phyloP scores from a whole-genome alignment of 2,797 vertebrate species.

The Amniataba percoides region DNA sequence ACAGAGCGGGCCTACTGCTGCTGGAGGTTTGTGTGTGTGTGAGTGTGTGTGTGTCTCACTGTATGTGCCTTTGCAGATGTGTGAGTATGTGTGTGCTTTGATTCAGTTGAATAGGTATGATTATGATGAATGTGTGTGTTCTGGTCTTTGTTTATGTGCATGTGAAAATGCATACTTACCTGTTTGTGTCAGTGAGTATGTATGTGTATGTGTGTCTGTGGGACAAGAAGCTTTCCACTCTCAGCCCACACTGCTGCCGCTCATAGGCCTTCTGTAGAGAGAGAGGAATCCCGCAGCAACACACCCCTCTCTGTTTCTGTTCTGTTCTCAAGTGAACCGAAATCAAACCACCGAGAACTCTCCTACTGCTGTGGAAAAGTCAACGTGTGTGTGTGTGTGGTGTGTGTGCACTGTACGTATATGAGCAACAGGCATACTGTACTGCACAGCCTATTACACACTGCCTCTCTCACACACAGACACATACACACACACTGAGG shows the following conservation, averaged over 20 bases:
- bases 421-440: constrained; percentile 7
- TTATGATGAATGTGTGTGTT: neutral
- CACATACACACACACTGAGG: constrained; percentile 16
- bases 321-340: constrained; percentile 62
- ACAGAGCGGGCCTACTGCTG: constrained; percentile 14
- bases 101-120: neutral
- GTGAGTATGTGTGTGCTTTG: neutral
- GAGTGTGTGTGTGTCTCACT: neutral
- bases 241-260: constrained; percentile 75
- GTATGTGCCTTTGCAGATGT: neutral
- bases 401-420: constrained; percentile 29
- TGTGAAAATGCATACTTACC: neutral
- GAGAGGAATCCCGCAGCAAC: constrained; percentile 69
- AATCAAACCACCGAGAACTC: constrained; percentile 50
- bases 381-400: constrained; percentile 25
- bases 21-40: constrained; percentile 17
- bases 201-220: constrained; percentile 14
- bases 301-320: constrained; percentile 77
- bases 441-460: neutral
- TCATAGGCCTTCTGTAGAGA: constrained; percentile 73
- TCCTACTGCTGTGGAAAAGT: constrained; percentile 63
- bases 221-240: constrained; percentile 75
- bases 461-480: constrained; percentile 15
- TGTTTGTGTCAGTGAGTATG: neutral
- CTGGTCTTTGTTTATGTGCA: neutral